A percentile compares a stretch with the other conserved stretches of the same genome.
These are phyloP conservation scores for Pemphigus obesinymphae DNA, from an alignment of 1,140 invertebrate genomes.

Conservation along the genomic window DNA sequence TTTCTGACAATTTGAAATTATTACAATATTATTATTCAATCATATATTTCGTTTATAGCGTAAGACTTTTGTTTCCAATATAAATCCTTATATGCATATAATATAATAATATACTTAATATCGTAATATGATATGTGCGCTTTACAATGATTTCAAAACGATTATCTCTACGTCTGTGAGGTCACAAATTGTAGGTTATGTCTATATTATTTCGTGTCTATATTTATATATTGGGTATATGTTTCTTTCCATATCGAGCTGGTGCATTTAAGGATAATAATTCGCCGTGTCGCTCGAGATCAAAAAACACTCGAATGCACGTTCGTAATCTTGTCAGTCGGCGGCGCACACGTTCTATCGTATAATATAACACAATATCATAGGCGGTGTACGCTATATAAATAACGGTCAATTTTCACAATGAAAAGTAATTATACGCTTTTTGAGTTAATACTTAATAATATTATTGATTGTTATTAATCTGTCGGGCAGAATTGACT, in stretches of 20 bases:
- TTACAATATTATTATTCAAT: too few species aligned
- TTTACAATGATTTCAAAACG: not conserved
- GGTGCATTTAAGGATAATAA: not conserved
- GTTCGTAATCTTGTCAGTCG: not conserved
- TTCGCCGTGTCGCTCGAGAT: not conserved
- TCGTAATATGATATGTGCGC: not conserved
- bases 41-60: too few species aligned
- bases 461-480: conserved; percentile 1
- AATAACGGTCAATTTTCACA: not conserved
- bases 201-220: not conserved
- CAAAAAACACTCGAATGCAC: not conserved
- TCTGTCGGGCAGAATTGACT: not conserved
- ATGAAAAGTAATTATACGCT: not conserved
- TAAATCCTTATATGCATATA: too few species aligned
- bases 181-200: not conserved
- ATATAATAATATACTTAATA: too few species aligned
- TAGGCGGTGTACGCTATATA: not conserved
- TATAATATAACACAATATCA: not conserved
- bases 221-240: too few species aligned
- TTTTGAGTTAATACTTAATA: not conserved
- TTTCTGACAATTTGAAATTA: too few species aligned
- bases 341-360: not conserved
- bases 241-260: not conserved
- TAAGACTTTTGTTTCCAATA: too few species aligned
- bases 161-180: not conserved